phyloP scores from a whole-genome alignment of 2,113 vertebrate species.

The Podarcis raffonei region DNA sequence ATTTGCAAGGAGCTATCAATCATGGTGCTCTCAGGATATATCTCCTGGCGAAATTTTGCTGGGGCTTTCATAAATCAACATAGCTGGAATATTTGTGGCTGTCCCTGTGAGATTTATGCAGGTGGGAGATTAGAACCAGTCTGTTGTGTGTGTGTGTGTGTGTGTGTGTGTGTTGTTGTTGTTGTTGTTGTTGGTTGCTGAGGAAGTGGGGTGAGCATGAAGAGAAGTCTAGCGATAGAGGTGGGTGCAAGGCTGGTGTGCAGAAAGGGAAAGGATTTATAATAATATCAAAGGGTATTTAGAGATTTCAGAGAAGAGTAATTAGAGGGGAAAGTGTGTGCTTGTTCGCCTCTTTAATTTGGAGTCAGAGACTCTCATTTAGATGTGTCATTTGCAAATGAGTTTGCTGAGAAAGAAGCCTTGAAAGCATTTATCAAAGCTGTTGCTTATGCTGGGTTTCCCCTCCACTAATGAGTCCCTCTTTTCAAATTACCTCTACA shows the following conservation, averaged over 20 bases:
- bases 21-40: conserved; percentile 60
- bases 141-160: conserved; percentile 57
- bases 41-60: conserved; percentile 68
- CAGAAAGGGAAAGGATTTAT: conserved; percentile 58
- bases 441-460: neutral
- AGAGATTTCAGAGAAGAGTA: conserved; percentile 46
- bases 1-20: conserved; percentile 72
- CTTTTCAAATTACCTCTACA: neutral
- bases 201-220: conserved; percentile 55
- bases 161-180: conserved; percentile 5
- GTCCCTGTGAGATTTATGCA: conserved; percentile 80
- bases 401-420: neutral
- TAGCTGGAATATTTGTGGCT: conserved; percentile 81
- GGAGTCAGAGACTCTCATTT: neutral
- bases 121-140: conserved; percentile 77
- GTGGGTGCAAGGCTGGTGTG: conserved; percentile 60
- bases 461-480: neutral
- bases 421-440: neutral
- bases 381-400: neutral
- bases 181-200: no score
- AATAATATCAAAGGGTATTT: conserved; percentile 47
- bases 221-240: neutral
- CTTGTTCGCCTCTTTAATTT: conserved; percentile 12
- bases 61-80: conserved; percentile 80
- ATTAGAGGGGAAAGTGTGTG: neutral